phyloP scores from a whole-genome alignment of 2,888 invertebrate species.

The Chelonus formosanus region DNA sequence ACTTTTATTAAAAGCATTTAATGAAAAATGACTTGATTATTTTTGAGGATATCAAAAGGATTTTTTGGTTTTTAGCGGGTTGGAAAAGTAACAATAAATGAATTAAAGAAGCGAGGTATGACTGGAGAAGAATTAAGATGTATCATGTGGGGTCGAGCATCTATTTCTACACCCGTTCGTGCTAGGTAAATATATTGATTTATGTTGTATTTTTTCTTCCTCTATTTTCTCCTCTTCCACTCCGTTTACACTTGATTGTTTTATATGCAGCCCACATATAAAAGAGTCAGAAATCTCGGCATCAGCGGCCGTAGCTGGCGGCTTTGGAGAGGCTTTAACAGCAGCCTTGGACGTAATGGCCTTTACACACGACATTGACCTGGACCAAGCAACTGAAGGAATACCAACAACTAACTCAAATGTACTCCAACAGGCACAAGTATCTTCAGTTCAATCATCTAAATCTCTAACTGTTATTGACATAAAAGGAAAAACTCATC shows the following conservation, averaged over 20 bases:
- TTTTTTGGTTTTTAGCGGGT: conserved; percentile 71
- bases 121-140: conserved; percentile 86
- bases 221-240: not conserved
- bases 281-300: conserved; percentile 45
- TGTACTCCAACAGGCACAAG: conserved; percentile 32
- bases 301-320: conserved; percentile 55
- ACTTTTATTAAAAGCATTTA: not conserved
- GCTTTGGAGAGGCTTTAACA: conserved; percentile 73
- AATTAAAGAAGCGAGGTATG: conserved; percentile 82
- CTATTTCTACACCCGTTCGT: conserved; percentile 86
- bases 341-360: conserved; percentile 86
- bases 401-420: conserved; percentile 49
- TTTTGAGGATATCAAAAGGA: not conserved
- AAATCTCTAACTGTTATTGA: conserved; percentile 32
- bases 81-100: conserved; percentile 86
- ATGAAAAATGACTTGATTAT: not conserved
- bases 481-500: conserved; percentile 33
- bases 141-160: conserved; percentile 91
- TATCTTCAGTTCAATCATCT: conserved; percentile 19
- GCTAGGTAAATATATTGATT: conserved; percentile 65
- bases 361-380: conserved; percentile 79
- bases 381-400: conserved; percentile 57
- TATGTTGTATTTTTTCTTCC: not conserved
- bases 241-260: conserved; percentile 14
- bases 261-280: conserved; percentile 45